phyloP scores from a whole-genome alignment of 2,888 invertebrate genomes.

The Apamea crenata region DNA sequence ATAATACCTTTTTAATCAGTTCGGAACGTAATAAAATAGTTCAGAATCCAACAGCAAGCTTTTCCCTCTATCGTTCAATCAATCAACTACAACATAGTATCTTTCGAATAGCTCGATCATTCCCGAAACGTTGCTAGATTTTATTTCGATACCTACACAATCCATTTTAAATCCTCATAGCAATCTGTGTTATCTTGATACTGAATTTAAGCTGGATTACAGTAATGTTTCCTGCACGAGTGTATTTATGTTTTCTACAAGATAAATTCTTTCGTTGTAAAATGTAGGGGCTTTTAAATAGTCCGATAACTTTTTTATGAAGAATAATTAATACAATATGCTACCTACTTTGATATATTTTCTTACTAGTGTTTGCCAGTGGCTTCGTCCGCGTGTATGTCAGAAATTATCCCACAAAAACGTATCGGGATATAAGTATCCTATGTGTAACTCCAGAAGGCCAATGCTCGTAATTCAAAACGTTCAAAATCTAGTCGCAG shows the following conservation, averaged over 20 bases:
- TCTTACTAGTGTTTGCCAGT: too few relatives aligned
- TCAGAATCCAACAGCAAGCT: background rate
- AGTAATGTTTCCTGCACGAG: background rate
- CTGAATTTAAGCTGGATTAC: background rate
- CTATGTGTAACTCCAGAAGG: too few relatives aligned
- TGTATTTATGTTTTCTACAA: background rate
- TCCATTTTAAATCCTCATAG: constrained; percentile 19
- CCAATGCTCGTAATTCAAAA: too few relatives aligned
- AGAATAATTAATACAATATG: too few relatives aligned
- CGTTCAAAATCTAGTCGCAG: too few relatives aligned
- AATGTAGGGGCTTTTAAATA: too few relatives aligned
- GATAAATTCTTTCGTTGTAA: background rate
- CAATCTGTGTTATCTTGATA: constrained; percentile 21
- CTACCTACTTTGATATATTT: too few relatives aligned
- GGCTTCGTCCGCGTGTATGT: too few relatives aligned
- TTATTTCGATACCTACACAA: constrained; percentile 39
- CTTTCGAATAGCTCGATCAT: background rate
- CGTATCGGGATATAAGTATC: too few relatives aligned
- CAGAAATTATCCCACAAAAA: too few relatives aligned
- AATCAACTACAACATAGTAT: constrained; percentile 31
- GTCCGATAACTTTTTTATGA: too few relatives aligned
- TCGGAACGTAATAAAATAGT: background rate
- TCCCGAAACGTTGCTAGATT: constrained; percentile 12
- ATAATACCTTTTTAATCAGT: background rate
- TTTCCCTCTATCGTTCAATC: constrained; percentile 26